phyloP scores from a whole-genome alignment of 2,797 vertebrate species.

The Sus cebifrons region DNA sequence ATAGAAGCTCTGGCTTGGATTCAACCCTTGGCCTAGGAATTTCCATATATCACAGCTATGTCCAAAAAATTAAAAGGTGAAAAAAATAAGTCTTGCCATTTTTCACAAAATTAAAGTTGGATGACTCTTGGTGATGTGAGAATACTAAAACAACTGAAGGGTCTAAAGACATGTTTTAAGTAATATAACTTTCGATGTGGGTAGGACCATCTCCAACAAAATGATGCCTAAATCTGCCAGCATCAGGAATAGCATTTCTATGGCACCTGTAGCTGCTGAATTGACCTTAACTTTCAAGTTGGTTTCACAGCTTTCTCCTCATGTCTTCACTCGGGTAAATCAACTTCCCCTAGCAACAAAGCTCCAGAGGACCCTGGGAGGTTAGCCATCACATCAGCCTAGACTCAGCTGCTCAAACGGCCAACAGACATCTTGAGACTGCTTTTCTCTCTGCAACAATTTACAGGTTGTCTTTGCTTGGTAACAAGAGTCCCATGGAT shows the following conservation, averaged over 20 bases:
- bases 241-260: rapidly evolving
- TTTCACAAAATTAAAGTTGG: background rate
- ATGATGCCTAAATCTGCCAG: background rate
- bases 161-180: background rate
- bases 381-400: background rate
- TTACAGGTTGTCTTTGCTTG: constrained; percentile 7
- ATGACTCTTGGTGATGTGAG: background rate
- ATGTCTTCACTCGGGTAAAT: background rate
- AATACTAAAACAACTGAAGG: background rate
- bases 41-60: too few species aligned
- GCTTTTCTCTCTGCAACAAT: background rate
- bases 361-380: background rate
- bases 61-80: background rate
- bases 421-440: background rate
- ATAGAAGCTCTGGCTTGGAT: too few species aligned
- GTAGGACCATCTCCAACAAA: background rate
- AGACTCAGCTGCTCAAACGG: background rate
- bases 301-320: background rate
- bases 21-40: too few species aligned
- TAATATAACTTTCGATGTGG: background rate
- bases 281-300: background rate
- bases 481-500: constrained; percentile 64
- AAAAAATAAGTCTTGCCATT: background rate
- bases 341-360: background rate
- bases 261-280: background rate